Base-by-base conservation (phyloP, 2,888 invertebrate genomes). In the Drosophila picticornis region DNA sequence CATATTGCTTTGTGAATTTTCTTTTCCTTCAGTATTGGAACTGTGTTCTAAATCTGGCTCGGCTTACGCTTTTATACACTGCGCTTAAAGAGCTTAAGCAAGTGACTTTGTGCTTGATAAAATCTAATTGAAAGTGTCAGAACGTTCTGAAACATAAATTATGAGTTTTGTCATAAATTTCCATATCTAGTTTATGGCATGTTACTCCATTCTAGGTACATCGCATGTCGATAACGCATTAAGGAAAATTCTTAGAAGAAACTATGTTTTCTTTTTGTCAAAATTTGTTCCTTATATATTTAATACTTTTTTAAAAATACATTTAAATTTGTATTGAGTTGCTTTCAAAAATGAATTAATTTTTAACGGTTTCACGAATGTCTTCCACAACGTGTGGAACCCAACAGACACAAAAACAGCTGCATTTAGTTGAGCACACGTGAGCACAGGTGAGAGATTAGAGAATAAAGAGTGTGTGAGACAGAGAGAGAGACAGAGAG, bases 301-400 rank as follows among this genome's bases (percentile, higher is more conserved):
- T 16, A 16, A 4, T 9, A 4, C 1, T 9, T 16, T 46, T 46
- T 22, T 1, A 25, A 13, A 46, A 16, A 9, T 16, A 16, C 4
- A 25, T 46, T 2, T 9, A 16, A 4, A 25, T 46, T 46, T 22
- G 22, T 4, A 16, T 5, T 19, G 10, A 31, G 4, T 19, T 31
- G 3, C 22, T 40, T 61, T 31, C 19, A 16, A 52, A 64, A 31
- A 22, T 11, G 43, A 36, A 31, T 40, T 57, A 1, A 52, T 38
- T 66, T 59, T 59, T 53, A 80, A 80, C 75, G 79, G 60, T 25
- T 59, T 40, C 52, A 48, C 19, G 16, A 46, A 72, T 58, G 11
- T 13, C 27, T 43, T 80, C 80, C 80, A 72, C 72, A 70, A 2
- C 1, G 0, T 66, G 63, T 82, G 80, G 75, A 82, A 66, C 66